Percentiles rank a stretch among this genome's conserved stretches.
phyloP scores from a whole-genome alignment of 2,113 vertebrate species.

The Peromyscus leucopus region DNA sequence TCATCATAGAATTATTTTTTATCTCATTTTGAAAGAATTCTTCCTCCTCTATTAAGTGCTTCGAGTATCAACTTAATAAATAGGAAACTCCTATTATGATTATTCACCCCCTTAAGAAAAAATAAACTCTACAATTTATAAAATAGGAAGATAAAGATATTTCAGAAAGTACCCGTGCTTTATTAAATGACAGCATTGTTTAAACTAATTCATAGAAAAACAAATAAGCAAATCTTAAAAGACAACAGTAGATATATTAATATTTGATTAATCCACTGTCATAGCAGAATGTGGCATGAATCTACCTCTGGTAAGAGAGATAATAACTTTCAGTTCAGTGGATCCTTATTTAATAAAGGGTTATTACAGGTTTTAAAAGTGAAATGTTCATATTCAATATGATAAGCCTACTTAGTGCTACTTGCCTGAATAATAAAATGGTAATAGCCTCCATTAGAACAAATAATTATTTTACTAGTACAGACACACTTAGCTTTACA shows the following conservation, averaged over 20 bases:
- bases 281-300: conserved; percentile 66
- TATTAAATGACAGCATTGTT: conserved; percentile 65
- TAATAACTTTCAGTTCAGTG: conserved; percentile 79
- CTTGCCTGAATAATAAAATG: conserved; percentile 50
- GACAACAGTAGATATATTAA: conserved; percentile 58
- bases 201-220: conserved; percentile 68
- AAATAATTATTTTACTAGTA: conserved; percentile 59
- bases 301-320: conserved; percentile 82
- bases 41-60: conserved; percentile 75
- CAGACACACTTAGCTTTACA: conserved; percentile 60
- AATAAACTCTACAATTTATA: conserved; percentile 65
- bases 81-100: conserved; percentile 77
- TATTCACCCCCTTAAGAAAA: conserved; percentile 74
- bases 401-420: conserved; percentile 33
- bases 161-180: conserved; percentile 22
- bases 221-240: conserved; percentile 66
- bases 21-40: conserved; percentile 77
- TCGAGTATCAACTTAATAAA: conserved; percentile 79
- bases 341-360: conserved; percentile 83
- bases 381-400: conserved; percentile 76
- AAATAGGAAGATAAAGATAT: conserved; percentile 49
- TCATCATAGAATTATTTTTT: background rate
- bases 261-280: conserved; percentile 33
- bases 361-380: conserved; percentile 81
- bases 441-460: conserved; percentile 55